phyloP scores from a whole-genome alignment of 1,140 invertebrate genomes.

The Hetaerina americana region DNA sequence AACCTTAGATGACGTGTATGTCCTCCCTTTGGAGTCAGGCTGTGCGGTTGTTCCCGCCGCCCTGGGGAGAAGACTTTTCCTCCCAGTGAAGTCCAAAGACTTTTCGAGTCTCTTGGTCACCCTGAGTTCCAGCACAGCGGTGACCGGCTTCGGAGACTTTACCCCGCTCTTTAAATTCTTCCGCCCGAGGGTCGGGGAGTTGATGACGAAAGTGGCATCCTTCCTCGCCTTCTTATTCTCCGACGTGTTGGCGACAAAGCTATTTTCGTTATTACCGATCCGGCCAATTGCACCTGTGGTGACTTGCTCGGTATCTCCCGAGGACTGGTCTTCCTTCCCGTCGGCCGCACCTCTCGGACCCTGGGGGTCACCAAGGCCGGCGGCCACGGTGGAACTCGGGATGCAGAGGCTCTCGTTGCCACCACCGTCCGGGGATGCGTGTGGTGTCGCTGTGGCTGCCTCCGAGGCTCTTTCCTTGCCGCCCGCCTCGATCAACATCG shows the following conservation, averaged over 20 bases:
- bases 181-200: background rate
- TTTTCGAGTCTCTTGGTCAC: background rate
- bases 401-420: background rate
- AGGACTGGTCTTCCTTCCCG: background rate
- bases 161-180: background rate
- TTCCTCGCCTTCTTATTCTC: background rate
- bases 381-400: background rate
- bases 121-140: background rate
- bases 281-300: background rate
- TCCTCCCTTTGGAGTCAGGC: no score
- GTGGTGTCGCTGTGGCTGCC: background rate
- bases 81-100: background rate
- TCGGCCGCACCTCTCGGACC: background rate
- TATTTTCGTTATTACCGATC: background rate
- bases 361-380: background rate
- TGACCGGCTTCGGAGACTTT: background rate
- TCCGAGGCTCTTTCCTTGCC: background rate
- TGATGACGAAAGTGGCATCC: background rate
- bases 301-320: background rate
- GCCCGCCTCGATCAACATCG: background rate
- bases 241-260: background rate
- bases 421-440: background rate
- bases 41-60: background rate
- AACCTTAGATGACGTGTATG: background rate
- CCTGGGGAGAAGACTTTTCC: background rate